Evolutionary conservation across 2,113 vertebrate species (phyloP).

Genomic region (Microtus oregoni): DNA sequence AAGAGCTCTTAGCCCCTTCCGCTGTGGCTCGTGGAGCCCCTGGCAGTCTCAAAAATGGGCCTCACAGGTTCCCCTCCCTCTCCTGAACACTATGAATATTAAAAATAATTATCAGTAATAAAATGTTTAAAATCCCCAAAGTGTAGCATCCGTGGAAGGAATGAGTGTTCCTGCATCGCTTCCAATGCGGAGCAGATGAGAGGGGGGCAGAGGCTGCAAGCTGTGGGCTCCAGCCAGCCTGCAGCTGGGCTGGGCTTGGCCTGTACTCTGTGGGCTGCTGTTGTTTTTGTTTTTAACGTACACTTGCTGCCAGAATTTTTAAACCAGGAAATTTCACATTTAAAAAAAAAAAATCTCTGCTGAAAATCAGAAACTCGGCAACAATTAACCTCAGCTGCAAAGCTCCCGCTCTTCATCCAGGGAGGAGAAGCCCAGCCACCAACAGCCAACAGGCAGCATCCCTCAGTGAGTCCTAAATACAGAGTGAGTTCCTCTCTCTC

Average conservation of each 20-base stretch:
- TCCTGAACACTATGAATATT: not conserved
- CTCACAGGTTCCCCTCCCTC: not conserved
- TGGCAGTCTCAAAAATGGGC: not conserved
- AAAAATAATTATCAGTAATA: not conserved
- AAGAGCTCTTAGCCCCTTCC: not conserved
- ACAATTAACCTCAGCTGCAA: slow-evolving; percentile 49
- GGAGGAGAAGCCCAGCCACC: not conserved
- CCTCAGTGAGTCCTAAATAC: not conserved
- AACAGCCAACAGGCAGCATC: not conserved
- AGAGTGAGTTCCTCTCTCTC: not conserved
- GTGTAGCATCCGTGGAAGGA: not conserved
- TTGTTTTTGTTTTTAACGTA: not conserved
- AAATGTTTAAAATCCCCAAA: not conserved
- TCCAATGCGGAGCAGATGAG: not conserved
- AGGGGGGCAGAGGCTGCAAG: not conserved
- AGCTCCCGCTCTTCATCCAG: not conserved
- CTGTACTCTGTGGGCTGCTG: not conserved
- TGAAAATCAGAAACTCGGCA: slow-evolving; percentile 31
- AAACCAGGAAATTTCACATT: slow-evolving; percentile 58
- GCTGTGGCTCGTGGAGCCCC: not conserved
- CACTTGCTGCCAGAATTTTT: slow-evolving; percentile 44
- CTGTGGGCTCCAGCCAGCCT: not conserved
- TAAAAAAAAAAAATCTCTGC: slow-evolving; percentile 49
- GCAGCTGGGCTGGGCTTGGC: slow-evolving; percentile 33
- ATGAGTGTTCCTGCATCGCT: not conserved